Percentiles rank a stretch among this genome's conserved stretches.
Evolutionary conservation across 64 coral and sea anemone species (phyloP).

Genomic region (Stylophora pistillata): DNA sequence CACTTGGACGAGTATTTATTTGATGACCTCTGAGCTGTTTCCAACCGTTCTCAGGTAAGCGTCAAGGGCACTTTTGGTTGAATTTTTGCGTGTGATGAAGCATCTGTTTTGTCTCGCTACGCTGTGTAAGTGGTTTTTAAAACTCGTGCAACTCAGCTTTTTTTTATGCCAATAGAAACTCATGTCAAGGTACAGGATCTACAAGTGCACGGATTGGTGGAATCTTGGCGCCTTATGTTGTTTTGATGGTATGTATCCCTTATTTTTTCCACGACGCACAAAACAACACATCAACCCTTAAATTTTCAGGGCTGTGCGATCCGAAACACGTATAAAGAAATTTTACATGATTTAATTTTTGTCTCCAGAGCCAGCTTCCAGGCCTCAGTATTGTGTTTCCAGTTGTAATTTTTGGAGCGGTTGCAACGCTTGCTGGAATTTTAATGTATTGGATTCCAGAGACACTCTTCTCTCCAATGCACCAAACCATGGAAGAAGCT

Average conservation of each 20-base stretch:
- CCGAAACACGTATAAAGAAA: background rate
- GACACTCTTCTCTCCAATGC: constrained; percentile 58
- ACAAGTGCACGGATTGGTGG: constrained; percentile 57
- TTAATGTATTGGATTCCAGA: constrained; percentile 70
- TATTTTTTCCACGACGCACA: background rate
- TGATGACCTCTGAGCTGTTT: constrained; percentile 53
- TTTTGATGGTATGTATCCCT: constrained; percentile 39
- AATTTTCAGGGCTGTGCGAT: background rate
- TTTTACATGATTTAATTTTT: background rate
- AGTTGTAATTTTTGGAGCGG: constrained; percentile 17
- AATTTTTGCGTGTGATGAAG: background rate
- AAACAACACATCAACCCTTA: too few species aligned
- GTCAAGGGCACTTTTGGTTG: too few species aligned
- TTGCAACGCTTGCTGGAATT: constrained; percentile 40
- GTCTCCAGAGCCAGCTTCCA: constrained; percentile 37
- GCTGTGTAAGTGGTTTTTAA: background rate
- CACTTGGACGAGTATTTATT: constrained; percentile 44
- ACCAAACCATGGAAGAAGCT: constrained; percentile 50
- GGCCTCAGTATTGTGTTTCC: constrained; percentile 53
- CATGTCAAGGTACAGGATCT: constrained; percentile 51
- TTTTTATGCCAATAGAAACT: constrained; percentile 8
- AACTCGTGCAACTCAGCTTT: background rate
- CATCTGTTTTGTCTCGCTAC: too few species aligned
- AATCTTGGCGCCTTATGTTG: constrained; percentile 55
- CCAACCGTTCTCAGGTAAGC: constrained; percentile 51